A percentile compares a stretch with the other conserved stretches of the same genome.
Evolutionary conservation across 2,113 vertebrate species (phyloP).

Genomic region (Chamaea fasciata): DNA sequence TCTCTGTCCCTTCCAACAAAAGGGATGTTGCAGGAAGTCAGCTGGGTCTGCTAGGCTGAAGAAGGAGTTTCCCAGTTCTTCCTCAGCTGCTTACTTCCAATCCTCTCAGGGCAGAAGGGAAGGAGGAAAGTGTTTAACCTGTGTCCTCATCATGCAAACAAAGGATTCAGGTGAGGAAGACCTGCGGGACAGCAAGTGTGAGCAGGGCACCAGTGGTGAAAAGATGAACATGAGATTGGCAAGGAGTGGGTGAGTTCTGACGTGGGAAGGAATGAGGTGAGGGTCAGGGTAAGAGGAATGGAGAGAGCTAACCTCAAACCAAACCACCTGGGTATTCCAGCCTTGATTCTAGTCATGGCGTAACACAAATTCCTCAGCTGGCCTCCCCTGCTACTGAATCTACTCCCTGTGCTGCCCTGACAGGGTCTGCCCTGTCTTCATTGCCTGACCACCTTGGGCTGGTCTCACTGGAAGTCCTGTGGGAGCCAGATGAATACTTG

Average conservation of each 20-base stretch:
- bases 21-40: not conserved
- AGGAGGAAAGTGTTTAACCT: not conserved
- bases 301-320: not conserved
- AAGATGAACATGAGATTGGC: not conserved
- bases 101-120: not conserved
- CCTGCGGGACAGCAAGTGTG: not conserved
- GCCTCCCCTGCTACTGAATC: not conserved
- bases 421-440: not conserved
- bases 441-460: not conserved
- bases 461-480: not conserved
- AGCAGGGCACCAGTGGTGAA: not conserved
- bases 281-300: not conserved
- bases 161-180: not conserved
- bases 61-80: not conserved
- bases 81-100: not conserved
- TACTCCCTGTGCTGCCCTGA: not conserved
- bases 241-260: not conserved
- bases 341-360: not conserved
- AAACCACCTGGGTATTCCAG: not conserved
- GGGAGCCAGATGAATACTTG: not conserved
- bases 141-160: not conserved
- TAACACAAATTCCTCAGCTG: not conserved
- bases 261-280: not conserved
- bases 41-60: not conserved
- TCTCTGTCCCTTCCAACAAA: not conserved